Evolutionary conservation across 2,797 vertebrate genomes (phyloP), one percentile per base, ranked within the genome.

Genomic region (Gallinago nigripennis): DNA sequence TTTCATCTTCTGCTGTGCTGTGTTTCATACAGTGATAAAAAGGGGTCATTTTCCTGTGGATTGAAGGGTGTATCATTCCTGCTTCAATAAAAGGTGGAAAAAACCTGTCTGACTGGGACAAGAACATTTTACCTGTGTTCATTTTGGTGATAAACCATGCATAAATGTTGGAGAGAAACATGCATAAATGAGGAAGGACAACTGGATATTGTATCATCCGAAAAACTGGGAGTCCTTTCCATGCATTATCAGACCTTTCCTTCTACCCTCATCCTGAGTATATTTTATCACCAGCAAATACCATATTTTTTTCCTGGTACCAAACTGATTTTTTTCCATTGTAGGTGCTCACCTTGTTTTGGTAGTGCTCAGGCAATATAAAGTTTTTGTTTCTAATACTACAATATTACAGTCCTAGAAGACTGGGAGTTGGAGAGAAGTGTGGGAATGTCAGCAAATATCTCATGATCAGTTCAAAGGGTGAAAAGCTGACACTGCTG

Each of bases 281-380:
- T 14, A 8, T 33, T 70, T 39, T 39, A 43, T 33, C 19, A 28
- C 12, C 33, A 45, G 28, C 11, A 92, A 54, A 46, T 13, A 11
- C 25, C 0, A 0, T 2, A 3, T 63, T 82, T 71, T 53, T 33
- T 16, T 33, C 51, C 60, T 58, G 43, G n/a, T 12, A 35, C 27
- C 35, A 24, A 31, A 30, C 39, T 31, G 24, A 5, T 39, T 51
- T 2, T 39, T 63, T 76, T 48, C 14, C 35, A 11, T 10, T 77
- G 41, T 5, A 30, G 53, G 10, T 35, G 25, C 53, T 68, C 39
- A 33, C 25, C 33, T 33, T 28, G 35, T 45, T 37, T 48, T 4
- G 0, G 27, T 27, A 72, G 45, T 27, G 35, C 54, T 50, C n/a
- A 28, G 69, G 43, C 19, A 71, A 75, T 2, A 16, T 0, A 1